Base-by-base conservation (phyloP, 2,797 vertebrate species). In the Xyrichtys novacula region DNA sequence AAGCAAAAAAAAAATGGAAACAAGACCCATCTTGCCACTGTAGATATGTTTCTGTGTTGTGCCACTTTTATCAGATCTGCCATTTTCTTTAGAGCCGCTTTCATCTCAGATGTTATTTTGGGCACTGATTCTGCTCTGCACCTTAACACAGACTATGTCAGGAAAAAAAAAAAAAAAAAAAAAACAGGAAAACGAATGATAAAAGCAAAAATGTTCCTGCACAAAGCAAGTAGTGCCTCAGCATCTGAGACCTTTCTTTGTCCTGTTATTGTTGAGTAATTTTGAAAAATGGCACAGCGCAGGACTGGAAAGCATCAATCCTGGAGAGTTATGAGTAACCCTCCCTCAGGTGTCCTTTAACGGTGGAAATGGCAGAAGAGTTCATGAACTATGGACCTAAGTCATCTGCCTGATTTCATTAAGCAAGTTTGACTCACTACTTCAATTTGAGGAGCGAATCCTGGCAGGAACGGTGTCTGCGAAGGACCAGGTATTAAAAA, bases 401-500 rank as follows among this genome's bases (percentile, higher is more conserved):
- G 65, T 72, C 5, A 36, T 60, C 43, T 49, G 31, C 16, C 63
- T 67, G 19, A 52, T 75, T 50, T 72, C 31, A 66, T 83, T 78
- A 61, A 60, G 31, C 49, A 2, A 22, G 31, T 36, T 25, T 7
- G 20, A 55, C 71, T 61, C 42, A 29, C 28, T 79, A 38, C 42
- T 42, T 71, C 42, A 48, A 52, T 63, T 73, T 65, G 42, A 52
- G 28, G 63, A 29, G 38, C 49, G 20, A 62, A 26, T 10, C 46
- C 47, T 40, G 50, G 8, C 42, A 26, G 34, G 40, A 67, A 34
- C 20, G 58, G 50, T 34, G 49, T 55, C 23, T 19, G 22, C 49
- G 52, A 61, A 29, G 40, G 17, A 56, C 2, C 5, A 10, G 7
- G 11, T 44, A 83, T 71, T 66, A 74, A 78, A 89, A 69, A 69